Evolutionary conservation across 2,797 vertebrate species (phyloP).

Genomic region (Pagetopsis macropterus): DNA sequence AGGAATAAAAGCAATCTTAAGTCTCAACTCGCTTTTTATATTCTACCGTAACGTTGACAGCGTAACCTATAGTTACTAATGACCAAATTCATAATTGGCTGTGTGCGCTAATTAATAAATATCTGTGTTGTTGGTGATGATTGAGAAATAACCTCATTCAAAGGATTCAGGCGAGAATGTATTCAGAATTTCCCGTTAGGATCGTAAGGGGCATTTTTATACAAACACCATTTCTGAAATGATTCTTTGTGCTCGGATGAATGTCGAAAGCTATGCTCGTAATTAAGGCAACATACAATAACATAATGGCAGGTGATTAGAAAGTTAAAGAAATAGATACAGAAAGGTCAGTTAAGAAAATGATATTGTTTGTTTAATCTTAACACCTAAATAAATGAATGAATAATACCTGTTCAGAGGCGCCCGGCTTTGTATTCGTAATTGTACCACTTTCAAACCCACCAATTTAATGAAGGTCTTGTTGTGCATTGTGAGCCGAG

Average conservation of each 20-base stretch:
- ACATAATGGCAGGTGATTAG: not conserved
- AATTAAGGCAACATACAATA: not conserved
- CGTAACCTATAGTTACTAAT: not conserved
- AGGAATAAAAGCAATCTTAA: not conserved
- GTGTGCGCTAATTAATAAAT: not conserved
- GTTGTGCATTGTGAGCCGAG: slow-evolving; percentile 14
- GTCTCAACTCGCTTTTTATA: not conserved
- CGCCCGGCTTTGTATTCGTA: slow-evolving; percentile 6
- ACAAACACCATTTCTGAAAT: slow-evolving; percentile 3
- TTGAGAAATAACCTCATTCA: not conserved
- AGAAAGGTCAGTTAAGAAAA: not conserved
- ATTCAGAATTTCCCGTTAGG: not conserved
- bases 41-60: not conserved
- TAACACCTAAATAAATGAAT: not conserved
- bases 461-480: not conserved
- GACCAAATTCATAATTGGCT: not conserved
- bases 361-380: not conserved
- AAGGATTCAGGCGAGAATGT: not conserved
- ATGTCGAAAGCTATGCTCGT: not conserved
- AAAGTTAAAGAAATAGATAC: not conserved
- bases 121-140: not conserved
- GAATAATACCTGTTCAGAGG: not conserved
- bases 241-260: not conserved
- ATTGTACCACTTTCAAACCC: slow-evolving; percentile 8
- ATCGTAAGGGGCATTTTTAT: not conserved